Evolutionary conservation across 2,888 invertebrate genomes (phyloP).

Genomic region (Hirtodrosophila confusa): DNA sequence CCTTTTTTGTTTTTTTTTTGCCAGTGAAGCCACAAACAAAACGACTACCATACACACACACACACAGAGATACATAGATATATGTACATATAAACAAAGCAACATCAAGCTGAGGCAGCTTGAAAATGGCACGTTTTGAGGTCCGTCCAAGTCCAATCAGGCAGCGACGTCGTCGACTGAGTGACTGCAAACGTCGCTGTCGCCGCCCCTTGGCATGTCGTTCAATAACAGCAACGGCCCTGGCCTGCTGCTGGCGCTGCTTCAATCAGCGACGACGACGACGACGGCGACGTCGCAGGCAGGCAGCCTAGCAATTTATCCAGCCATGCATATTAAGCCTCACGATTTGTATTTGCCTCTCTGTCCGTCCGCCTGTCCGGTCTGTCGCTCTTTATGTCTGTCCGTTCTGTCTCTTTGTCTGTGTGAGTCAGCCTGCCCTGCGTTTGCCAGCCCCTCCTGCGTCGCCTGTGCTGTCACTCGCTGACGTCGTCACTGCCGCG

Average conservation of each 20-base stretch:
- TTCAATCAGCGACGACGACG: conserved; percentile 57
- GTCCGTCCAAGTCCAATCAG: conserved; percentile 78
- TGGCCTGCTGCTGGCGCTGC: conserved; percentile 48
- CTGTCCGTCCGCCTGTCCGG: conserved; percentile 10
- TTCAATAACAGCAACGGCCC: conserved; percentile 43
- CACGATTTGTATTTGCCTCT: conserved; percentile 78
- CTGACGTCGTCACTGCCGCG: conserved; percentile 20
- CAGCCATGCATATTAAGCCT: conserved; percentile 81
- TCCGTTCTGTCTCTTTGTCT: conserved; percentile 31
- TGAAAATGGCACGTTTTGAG: conserved; percentile 78
- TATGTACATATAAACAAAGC: conserved; percentile 10
- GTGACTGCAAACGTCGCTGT: conserved; percentile 17
- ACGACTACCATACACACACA: conserved; percentile 37
- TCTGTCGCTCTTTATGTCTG: conserved; percentile 17
- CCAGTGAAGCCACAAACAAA: conserved; percentile 73
- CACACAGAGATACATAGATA: conserved; percentile 22
- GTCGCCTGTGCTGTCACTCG: conserved; percentile 33
- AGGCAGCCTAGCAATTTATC: conserved; percentile 77
- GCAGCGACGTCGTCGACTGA: conserved; percentile 47
- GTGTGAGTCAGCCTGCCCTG: conserved; percentile 64
- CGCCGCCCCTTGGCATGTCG: conserved; percentile 33
- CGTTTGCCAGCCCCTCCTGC: conserved; percentile 23
- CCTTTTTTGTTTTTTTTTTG: conserved; percentile 34
- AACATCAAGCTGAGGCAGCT: conserved; percentile 65
- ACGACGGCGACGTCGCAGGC: conserved; percentile 36